Evolutionary conservation across 2,888 invertebrate genomes (phyloP), one percentile per base, ranked within the genome.

Genomic region (Slavum lentiscoides): DNA sequence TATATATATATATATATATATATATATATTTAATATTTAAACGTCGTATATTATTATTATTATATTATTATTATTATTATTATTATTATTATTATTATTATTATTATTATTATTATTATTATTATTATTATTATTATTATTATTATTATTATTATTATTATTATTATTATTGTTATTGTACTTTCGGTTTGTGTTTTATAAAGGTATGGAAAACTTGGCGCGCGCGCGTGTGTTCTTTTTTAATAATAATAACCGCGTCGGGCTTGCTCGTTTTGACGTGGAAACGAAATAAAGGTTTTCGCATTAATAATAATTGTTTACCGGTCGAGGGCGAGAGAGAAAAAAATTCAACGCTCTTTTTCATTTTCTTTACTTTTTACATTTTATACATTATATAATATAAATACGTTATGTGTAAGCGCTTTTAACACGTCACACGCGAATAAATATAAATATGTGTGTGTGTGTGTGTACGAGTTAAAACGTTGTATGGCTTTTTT

Each of bases 231-330:
- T 39, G 59, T 73, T 61, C 8, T 39, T 59, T 66, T n/a, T 11
- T 62, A 64, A 53, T 55, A 69, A 64, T 39, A 74, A 39, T 58
- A 74, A 70, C n/a, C 21, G 39, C 55, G 21, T 15, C 61, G n/a
- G 6, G 23, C 17, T 64, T 21, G 37, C 21, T 39, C 58, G 37
- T 70, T 59, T 70, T 19, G n/a, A 39, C 39, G 70, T 15, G n/a
- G 37, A 8, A 11, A 23, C 30, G 37, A 55, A 30, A 21, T 64
- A 74, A 74, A 66, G 66, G 55, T 21, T 74, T 66, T 74, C 19
- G 37, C 74, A 21, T 66, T 66, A 74, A 58, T 74, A 74, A 74
- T 74, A 66, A 74, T 74, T 74, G 66, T 74, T 66, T 66, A 23
- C 66, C 37, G 55, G 66, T 58, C 7, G 0, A 39, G 74, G 23